Evolutionary conservation across 2,797 vertebrate genomes (phyloP).

Genomic region (Miichthys miiuy): DNA sequence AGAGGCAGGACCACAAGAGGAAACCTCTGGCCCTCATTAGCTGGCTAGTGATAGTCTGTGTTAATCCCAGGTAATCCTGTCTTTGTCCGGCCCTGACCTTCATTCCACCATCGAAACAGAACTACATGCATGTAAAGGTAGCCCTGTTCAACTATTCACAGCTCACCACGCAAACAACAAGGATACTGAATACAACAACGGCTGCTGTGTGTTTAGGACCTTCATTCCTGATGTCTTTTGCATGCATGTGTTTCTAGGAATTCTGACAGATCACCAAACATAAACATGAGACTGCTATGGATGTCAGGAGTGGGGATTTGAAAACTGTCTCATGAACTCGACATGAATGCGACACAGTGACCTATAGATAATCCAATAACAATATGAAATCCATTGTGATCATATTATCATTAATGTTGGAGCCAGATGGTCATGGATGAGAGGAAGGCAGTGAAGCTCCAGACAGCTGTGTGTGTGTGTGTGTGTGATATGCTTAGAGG

Average conservation of each 20-base stretch:
- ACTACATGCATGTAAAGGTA: constrained; percentile 2
- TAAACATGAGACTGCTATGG: constrained; percentile 17
- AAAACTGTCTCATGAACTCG: constrained; percentile 44
- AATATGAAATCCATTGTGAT: constrained; percentile 65
- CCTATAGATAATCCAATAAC: constrained; percentile 73
- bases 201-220: not conserved
- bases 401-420: constrained; percentile 64
- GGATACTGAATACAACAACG: not conserved
- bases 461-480: not conserved
- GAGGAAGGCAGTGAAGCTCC: constrained; percentile 28
- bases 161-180: not conserved
- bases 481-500: constrained; percentile 22
- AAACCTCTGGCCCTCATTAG: constrained; percentile 69
- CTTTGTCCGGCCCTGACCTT: constrained; percentile 60
- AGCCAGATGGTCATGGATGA: constrained; percentile 62
- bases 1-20: constrained; percentile 40
- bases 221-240: not conserved
- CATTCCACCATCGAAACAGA: constrained; percentile 27
- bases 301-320: constrained; percentile 19
- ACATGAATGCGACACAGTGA: constrained; percentile 51
- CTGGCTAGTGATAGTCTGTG: constrained; percentile 55
- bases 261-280: constrained; percentile 6
- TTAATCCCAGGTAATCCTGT: constrained; percentile 76
- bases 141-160: not conserved
- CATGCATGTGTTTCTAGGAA: not conserved